Conservation (phyloP, 2,113 vertebrate species). For the Eulemur macaco region DNA sequence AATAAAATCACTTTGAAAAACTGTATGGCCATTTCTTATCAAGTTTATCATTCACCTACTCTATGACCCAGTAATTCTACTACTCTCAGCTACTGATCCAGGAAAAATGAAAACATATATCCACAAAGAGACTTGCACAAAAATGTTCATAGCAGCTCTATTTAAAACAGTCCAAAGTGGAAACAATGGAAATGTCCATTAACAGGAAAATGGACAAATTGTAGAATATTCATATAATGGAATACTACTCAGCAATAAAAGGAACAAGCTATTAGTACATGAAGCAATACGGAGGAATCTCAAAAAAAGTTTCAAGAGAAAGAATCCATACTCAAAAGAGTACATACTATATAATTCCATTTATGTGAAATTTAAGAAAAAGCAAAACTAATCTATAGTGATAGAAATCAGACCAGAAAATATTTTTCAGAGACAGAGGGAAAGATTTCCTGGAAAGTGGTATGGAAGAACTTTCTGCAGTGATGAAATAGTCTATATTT, state of each 20-base stretch:
- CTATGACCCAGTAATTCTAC: not conserved
- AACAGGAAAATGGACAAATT: not conserved
- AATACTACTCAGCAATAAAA: not conserved
- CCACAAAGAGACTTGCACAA: not conserved
- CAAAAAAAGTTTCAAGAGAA: not conserved
- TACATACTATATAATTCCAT: not conserved
- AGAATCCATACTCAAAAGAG: not conserved
- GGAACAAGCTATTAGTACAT: not conserved
- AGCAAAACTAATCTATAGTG: not conserved
- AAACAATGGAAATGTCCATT: not conserved
- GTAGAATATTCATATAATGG: not conserved
- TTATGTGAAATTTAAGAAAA: constrained; percentile 11
- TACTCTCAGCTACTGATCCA: not conserved
- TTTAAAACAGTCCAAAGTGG: not conserved
- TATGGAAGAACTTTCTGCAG: not conserved
- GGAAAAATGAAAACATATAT: not conserved
- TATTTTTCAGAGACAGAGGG: not conserved
- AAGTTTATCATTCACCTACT: not conserved
- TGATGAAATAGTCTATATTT: not conserved
- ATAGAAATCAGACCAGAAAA: not conserved
- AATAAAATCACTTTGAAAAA: not conserved
- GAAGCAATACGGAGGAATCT: not conserved
- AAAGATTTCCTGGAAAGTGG: not conserved
- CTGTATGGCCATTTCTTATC: not conserved
- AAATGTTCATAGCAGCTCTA: not conserved